These are phyloP conservation scores for Cyrtodaria siliqua DNA, from an alignment of 2,888 invertebrate species.

Conservation along the genomic window DNA sequence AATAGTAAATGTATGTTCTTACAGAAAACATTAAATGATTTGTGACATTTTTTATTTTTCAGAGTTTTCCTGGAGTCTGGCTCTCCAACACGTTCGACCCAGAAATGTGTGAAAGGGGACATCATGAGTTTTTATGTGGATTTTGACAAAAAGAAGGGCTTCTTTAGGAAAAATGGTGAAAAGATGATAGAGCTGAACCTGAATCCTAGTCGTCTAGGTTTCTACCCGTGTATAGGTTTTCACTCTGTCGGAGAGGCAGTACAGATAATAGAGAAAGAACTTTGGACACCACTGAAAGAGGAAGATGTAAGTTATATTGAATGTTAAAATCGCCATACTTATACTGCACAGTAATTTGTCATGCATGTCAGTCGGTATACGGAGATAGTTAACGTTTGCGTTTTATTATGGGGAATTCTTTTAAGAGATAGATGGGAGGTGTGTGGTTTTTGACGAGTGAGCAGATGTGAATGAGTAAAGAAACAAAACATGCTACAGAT, in stretches of 20 bases:
- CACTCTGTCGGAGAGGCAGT: slow-evolving; percentile 77
- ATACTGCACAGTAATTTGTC: too few relatives aligned
- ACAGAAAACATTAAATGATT: too few relatives aligned
- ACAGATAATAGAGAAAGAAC: slow-evolving; percentile 72
- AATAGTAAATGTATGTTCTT: too few relatives aligned
- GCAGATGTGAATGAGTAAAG: too few relatives aligned
- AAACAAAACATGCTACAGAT: too few relatives aligned
- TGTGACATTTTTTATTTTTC: too few relatives aligned
- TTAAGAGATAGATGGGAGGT: too few relatives aligned
- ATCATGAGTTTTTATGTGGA: slow-evolving; percentile 71
- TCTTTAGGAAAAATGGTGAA: slow-evolving; percentile 67
- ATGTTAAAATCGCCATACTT: too few relatives aligned
- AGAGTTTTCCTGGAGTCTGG: slow-evolving; percentile 75
- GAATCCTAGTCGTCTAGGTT: slow-evolving; percentile 70
- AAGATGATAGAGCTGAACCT: slow-evolving; percentile 64
- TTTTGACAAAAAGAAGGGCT: slow-evolving; percentile 63
- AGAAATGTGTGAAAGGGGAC: slow-evolving; percentile 65
- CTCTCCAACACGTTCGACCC: slow-evolving; percentile 52
- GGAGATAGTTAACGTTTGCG: too few relatives aligned
- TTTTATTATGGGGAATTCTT: too few relatives aligned
- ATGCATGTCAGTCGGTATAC: too few relatives aligned
- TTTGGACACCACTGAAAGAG: slow-evolving; percentile 70
- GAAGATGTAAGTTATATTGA: slow-evolving; percentile 49
- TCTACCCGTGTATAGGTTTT: slow-evolving; percentile 73
- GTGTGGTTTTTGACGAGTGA: too few relatives aligned